A percentile compares a stretch with the other conserved stretches of the same genome.
These are phyloP conservation scores for Alviniconcha marisindica DNA, from an alignment of 1,140 invertebrate species.

Conservation along the genomic window DNA sequence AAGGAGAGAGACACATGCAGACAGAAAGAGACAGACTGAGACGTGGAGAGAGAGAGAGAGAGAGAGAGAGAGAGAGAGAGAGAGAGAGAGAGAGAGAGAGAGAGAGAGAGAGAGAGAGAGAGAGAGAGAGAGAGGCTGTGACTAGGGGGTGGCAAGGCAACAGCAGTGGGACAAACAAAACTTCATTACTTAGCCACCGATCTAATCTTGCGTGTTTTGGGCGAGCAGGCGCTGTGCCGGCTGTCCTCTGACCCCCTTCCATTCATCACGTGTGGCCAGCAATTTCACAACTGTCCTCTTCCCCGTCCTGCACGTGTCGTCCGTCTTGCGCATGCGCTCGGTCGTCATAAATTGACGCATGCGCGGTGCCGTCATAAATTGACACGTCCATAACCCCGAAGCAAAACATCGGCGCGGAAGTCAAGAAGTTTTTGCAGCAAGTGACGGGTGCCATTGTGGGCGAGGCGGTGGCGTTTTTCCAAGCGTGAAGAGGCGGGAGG, in stretches of 20 bases:
- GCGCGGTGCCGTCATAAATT: constrained; percentile 29
- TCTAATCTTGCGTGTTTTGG: constrained; percentile 38
- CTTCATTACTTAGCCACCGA: constrained; percentile 42
- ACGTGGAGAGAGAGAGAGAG: neutral
- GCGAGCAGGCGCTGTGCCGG: constrained; percentile 29
- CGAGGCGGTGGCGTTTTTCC: neutral
- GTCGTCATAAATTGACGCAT: constrained; percentile 40
- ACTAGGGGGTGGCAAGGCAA: neutral
- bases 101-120: constrained; percentile 4
- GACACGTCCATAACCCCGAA: constrained; percentile 17
- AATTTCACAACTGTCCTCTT: constrained; percentile 43
- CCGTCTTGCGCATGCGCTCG: constrained; percentile 35
- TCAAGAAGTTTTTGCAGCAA: constrained; percentile 15
- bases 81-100: neutral
- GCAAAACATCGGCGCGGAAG: neutral
- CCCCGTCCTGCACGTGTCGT: constrained; percentile 31
- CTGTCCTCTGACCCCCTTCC: constrained; percentile 38
- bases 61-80: neutral
- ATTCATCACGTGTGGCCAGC: constrained; percentile 35
- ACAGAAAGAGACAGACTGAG: neutral
- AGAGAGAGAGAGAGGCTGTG: constrained; percentile 23
- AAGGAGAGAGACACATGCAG: neutral
- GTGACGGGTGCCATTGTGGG: constrained; percentile 12
- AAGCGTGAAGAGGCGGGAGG: neutral
- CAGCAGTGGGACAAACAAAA: constrained; percentile 39